Base-by-base conservation (phyloP, 2,888 invertebrate genomes). In the Helleia helle region DNA sequence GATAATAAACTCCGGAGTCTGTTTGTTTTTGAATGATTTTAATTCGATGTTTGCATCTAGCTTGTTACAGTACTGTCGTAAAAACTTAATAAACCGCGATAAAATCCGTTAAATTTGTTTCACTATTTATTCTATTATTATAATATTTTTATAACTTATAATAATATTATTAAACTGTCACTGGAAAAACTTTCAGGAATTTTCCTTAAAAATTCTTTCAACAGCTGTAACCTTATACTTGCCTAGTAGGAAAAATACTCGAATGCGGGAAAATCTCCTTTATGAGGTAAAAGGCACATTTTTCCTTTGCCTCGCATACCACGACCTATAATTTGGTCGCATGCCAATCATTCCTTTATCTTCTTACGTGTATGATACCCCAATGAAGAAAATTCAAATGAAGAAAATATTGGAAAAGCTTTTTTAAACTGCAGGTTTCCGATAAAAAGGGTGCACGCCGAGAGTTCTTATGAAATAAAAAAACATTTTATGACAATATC, bases 251-350 rank as follows among this genome's bases (percentile, higher is more conserved):
- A 68, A 79, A 77, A 83, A 84, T 84, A 69, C 71, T 70, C 76
- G 62, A 77, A 74, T 85, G 84, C 79, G 84, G 80, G 84, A 86
- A 85, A 80, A 77, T 69, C 72, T 74, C 61, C 79, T 70, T 65
- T 74, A 75, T 69, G 69, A 66, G 65, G 62, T 56, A 54, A 58
- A n/a, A 59, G 48, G 47, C 50, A 41, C 46, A 48, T 49, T 58
- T 52, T 54, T 54, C 54, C 48, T 50, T 49, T 46, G 34, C 13
- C 40, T 38, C 48, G 44, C 48, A 46, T 49, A 52, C 43, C 46
- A 54, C 51, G 37, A 43, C 26, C 39, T 15, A 24, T n/a, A 34
- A 45, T 52, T 52, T 58, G 58, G 51, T 49, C 40, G 51, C 67
- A 72, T 79, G 56, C 71, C 72, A 40, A 50, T 45, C 65, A 80